These are phyloP conservation scores for Anguilla megastoma DNA, from an alignment of 2,797 vertebrate species.

Conservation along the genomic window DNA sequence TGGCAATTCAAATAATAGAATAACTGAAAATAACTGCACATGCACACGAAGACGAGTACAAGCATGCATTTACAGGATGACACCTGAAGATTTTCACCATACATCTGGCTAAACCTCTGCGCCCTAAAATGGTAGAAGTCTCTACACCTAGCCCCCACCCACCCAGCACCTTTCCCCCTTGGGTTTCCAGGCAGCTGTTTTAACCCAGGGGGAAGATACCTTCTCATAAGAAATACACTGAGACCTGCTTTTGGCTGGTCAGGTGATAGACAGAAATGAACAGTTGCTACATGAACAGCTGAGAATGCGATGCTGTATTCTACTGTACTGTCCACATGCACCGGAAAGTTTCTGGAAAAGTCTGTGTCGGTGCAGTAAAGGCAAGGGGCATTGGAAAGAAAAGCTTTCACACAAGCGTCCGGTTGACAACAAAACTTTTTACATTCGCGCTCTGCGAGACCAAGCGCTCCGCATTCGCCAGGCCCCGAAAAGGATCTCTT, in stretches of 20 bases:
- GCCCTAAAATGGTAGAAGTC: conserved; percentile 48
- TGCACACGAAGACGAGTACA: conserved; percentile 70
- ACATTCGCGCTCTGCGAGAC: conserved; percentile 44
- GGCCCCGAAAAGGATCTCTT: conserved; percentile 13
- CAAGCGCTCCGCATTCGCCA: background rate
- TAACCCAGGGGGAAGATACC: conserved; percentile 56
- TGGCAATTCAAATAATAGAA: conserved; percentile 57
- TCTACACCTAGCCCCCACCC: conserved; percentile 32
- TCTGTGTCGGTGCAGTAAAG: conserved; percentile 62
- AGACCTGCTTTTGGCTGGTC: conserved; percentile 47
- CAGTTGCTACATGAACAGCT: conserved; percentile 71
- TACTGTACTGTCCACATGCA: conserved; percentile 54
- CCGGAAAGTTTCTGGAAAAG: conserved; percentile 52
- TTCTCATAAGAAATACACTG: conserved; percentile 61
- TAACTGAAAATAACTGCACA: conserved; percentile 60
- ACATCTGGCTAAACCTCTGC: conserved; percentile 39
- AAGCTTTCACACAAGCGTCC: conserved; percentile 47
- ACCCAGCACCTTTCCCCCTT: background rate
- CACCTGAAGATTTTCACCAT: conserved; percentile 64
- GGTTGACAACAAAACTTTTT: conserved; percentile 49
- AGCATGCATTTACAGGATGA: conserved; percentile 79
- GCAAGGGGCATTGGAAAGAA: conserved; percentile 53
- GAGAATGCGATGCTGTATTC: conserved; percentile 60
- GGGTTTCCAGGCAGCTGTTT: conserved; percentile 36
- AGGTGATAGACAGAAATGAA: conserved; percentile 50